A percentile compares a stretch with the other conserved stretches of the same genome.
Conservation (phyloP, 2,797 vertebrate genomes). For the Xiphorhynchus erythropygius region DNA sequence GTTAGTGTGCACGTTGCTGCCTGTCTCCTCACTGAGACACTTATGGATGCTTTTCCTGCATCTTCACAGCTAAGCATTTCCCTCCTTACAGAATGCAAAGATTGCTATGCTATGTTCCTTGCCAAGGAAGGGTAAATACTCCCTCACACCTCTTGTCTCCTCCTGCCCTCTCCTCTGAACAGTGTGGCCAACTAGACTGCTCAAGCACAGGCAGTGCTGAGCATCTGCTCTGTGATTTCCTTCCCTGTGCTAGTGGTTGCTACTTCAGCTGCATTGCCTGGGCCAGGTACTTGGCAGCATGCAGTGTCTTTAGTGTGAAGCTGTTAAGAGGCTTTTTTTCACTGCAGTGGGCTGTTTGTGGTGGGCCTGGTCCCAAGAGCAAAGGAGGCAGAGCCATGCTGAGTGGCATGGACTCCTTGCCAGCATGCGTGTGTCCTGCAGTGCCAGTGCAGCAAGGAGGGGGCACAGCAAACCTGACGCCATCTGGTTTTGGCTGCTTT, state of each 20-base stretch:
- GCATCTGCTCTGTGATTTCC: background rate
- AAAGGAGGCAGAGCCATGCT: background rate
- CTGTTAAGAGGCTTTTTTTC: background rate
- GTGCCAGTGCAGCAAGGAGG: background rate
- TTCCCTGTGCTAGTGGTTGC: background rate
- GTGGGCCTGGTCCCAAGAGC: background rate
- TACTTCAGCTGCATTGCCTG: background rate
- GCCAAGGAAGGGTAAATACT: background rate
- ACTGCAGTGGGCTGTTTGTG: background rate
- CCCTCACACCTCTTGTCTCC: background rate
- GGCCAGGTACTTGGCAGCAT: background rate
- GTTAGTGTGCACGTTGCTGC: background rate
- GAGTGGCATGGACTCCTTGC: background rate
- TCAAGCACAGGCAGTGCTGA: background rate
- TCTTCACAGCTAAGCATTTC: background rate
- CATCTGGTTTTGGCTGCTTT: background rate
- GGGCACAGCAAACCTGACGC: background rate
- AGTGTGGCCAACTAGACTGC: background rate
- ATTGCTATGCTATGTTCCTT: background rate
- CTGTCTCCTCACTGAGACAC: background rate
- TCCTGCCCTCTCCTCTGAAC: background rate
- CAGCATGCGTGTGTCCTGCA: background rate
- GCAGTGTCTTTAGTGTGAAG: background rate
- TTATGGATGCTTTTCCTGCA: background rate
- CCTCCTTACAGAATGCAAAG: background rate